Base-by-base conservation (phyloP, 2,797 vertebrate species). In the Bucorvus abyssinicus region DNA sequence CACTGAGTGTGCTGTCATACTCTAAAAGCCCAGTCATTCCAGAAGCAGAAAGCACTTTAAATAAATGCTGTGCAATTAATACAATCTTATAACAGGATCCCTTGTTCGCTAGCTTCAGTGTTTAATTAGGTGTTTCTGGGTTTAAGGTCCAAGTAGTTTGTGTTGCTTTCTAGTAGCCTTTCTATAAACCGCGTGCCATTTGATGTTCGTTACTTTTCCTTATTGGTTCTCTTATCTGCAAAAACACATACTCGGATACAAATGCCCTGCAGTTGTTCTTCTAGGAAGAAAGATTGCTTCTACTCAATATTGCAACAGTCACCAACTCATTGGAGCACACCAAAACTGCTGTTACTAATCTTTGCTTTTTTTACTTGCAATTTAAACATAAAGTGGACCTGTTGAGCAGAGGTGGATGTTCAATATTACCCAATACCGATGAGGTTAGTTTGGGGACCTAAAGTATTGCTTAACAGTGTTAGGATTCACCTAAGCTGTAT, bases 131-230 rank as follows among this genome's bases (percentile, higher is more conserved):
- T 60, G 9, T 68, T 64, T 63, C 1, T 6, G n/a, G 8, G 5
- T 22, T 49, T 40, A 56, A 76, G 13, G 32, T 24, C 29, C 82
- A 71, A 38, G 34, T 2, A 64, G 27, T 26, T 74, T 81, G 10
- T 93, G 27, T 49, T 70, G 16, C 13, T 74, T 61, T 90, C 23
- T 36, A 16, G 14, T 7, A 89, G 50, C 34, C 10, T 79, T 55
- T 85, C 38, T 63, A 57, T 42, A 70, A 61, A 27, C 21, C 0
- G 0, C 12, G 7, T 44, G 47, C 19, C 3, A 1, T 77, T 47
- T 52, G n/a, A 40, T 47, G 12, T 8, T 12, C 21, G 14, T 53
- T 32, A 21, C 50, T 61, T 47, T 42, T 71, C 29, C 40, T 47
- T 50, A 12, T 4, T 14, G 24, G 24, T 76, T 84, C 65, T n/a